Percentiles rank a stretch among this genome's conserved stretches.
Evolutionary conservation across 2,797 vertebrate species (phyloP).

Genomic region (Tarsius wallacei): DNA sequence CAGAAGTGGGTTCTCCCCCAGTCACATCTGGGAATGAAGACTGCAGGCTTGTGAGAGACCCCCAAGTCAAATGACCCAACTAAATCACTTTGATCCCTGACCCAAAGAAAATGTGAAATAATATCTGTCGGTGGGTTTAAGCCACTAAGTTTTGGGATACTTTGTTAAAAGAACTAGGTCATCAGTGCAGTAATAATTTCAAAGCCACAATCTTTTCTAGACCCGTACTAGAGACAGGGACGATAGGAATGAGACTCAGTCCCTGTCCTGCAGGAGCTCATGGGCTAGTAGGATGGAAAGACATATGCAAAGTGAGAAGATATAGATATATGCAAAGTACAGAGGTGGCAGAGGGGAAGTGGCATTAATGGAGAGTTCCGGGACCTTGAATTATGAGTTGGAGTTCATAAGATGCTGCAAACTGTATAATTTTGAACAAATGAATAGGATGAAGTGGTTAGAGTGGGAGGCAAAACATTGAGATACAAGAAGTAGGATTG

Average conservation of each 20-base stretch:
- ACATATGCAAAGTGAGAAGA: not conserved
- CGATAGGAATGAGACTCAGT: not conserved
- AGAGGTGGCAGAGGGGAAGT: not conserved
- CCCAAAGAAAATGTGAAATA: not conserved
- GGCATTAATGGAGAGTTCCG: not conserved
- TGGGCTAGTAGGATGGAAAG: not conserved
- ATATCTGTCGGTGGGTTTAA: not conserved
- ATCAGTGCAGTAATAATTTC: not conserved
- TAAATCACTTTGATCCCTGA: not conserved
- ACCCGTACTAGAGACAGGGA: not conserved
- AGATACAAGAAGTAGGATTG: not conserved
- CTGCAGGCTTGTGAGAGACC: not conserved
- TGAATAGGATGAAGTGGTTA: not conserved
- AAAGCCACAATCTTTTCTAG: not conserved
- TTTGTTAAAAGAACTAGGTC: not conserved
- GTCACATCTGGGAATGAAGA: not conserved
- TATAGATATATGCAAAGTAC: not conserved
- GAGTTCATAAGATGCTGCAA: constrained; percentile 6
- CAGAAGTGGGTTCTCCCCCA: not conserved
- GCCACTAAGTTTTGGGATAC: not conserved
- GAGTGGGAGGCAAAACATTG: not conserved
- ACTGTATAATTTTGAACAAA: not conserved
- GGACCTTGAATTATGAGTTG: not conserved
- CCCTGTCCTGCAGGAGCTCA: not conserved
- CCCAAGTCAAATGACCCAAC: not conserved